Evolutionary conservation across 2,113 vertebrate species (phyloP).

Genomic region (Chelonoidis abingdonii): DNA sequence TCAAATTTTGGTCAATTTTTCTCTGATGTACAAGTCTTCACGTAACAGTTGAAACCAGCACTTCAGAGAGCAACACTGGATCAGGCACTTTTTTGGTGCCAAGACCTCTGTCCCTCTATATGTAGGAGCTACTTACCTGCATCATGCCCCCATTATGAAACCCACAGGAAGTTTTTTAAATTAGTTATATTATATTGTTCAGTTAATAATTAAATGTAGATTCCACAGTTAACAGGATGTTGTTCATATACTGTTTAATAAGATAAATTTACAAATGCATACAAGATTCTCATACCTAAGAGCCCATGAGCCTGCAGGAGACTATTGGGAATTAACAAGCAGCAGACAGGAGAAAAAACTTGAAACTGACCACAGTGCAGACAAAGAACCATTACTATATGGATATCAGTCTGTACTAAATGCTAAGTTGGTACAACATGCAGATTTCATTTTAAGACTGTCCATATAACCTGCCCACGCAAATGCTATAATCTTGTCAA

Average conservation of each 20-base stretch:
- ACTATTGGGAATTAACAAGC: background rate
- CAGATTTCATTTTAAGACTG: background rate
- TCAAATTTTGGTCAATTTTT: background rate
- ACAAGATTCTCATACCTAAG: too few species aligned
- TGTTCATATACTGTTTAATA: background rate
- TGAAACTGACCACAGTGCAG: background rate
- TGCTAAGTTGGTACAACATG: background rate
- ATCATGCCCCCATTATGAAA: background rate
- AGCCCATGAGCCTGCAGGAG: background rate
- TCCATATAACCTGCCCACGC: background rate
- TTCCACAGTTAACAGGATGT: background rate
- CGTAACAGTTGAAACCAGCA: background rate
- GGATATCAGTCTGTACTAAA: too few species aligned
- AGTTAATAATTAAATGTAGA: background rate
- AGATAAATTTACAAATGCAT: background rate
- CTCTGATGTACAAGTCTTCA: background rate
- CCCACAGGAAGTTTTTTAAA: background rate
- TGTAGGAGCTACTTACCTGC: background rate
- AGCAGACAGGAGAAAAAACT: background rate
- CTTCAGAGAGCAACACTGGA: background rate
- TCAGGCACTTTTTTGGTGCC: background rate
- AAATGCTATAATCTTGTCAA: background rate
- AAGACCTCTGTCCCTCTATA: background rate
- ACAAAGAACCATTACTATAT: background rate
- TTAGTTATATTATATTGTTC: background rate